Conservation (phyloP, 1,140 invertebrate genomes). For the Oryctes rhinoceros region DNA sequence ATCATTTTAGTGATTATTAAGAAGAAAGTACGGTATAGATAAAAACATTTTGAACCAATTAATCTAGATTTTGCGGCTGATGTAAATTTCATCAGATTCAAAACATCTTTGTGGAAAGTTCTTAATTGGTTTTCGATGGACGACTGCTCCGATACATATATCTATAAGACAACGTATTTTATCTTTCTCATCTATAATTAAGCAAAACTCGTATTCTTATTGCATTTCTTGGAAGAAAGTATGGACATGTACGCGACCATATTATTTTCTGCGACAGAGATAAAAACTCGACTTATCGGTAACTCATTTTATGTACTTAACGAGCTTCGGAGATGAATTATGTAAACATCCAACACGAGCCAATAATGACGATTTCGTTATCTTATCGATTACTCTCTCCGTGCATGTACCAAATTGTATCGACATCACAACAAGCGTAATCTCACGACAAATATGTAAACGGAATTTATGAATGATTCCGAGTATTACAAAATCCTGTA, state of each 20-base stretch:
- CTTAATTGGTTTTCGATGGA: background rate
- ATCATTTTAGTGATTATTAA: background rate
- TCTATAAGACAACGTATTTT: background rate
- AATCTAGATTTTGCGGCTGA: background rate
- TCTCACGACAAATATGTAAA: background rate
- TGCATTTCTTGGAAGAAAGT: conserved; percentile 1
- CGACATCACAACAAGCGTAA: background rate
- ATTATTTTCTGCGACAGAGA: background rate
- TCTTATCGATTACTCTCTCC: background rate
- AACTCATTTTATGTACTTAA: background rate
- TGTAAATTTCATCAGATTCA: background rate
- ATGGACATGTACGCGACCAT: background rate
- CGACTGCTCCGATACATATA: background rate
- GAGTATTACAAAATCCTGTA: background rate
- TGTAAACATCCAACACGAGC: background rate
- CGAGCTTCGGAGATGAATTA: background rate
- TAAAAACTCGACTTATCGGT: background rate
- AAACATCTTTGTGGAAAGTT: background rate
- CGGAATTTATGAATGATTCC: background rate
- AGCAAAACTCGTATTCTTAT: background rate
- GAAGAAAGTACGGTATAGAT: background rate
- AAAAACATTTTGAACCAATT: conserved; percentile 7
- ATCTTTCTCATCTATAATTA: conserved; percentile 11
- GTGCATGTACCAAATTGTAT: background rate
- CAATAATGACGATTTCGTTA: background rate